Conservation (phyloP, 2,113 vertebrate species). For the Scytalopus superciliaris region DNA sequence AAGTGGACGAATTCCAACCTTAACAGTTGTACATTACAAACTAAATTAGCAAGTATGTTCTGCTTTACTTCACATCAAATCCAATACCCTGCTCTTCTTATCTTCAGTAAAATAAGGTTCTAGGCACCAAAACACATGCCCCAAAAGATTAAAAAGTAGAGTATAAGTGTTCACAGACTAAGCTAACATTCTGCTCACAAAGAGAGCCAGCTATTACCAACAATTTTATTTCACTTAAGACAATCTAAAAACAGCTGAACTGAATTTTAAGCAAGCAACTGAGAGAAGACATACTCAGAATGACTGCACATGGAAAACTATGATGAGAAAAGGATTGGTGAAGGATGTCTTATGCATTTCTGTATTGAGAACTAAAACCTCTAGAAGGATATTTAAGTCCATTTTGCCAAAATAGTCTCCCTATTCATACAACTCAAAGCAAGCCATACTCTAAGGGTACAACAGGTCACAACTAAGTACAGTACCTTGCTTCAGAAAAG, state of each 20-base stretch:
- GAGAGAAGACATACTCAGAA: constrained; percentile 60
- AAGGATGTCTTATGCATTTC: constrained; percentile 46
- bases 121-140: constrained; percentile 34
- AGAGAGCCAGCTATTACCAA: constrained; percentile 65
- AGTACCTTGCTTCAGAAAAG: constrained; percentile 73
- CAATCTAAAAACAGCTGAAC: constrained; percentile 65
- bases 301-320: constrained; percentile 60
- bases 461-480: constrained; percentile 77
- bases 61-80: constrained; percentile 69
- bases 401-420: constrained; percentile 69
- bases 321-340: constrained; percentile 12
- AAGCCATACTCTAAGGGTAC: constrained; percentile 61
- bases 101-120: constrained; percentile 64
- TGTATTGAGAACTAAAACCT: constrained; percentile 50
- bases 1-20: constrained; percentile 69
- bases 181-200: constrained; percentile 26
- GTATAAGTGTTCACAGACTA: constrained; percentile 42
- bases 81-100: constrained; percentile 42
- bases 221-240: constrained; percentile 71
- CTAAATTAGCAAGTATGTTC: constrained; percentile 70
- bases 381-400: constrained; percentile 65
- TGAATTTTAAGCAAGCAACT: constrained; percentile 53
- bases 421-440: constrained; percentile 71
- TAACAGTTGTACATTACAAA: constrained; percentile 63
- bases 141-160: constrained; percentile 29